Evolutionary conservation across 2,113 vertebrate genomes (phyloP).

Genomic region (Fulica atra): DNA sequence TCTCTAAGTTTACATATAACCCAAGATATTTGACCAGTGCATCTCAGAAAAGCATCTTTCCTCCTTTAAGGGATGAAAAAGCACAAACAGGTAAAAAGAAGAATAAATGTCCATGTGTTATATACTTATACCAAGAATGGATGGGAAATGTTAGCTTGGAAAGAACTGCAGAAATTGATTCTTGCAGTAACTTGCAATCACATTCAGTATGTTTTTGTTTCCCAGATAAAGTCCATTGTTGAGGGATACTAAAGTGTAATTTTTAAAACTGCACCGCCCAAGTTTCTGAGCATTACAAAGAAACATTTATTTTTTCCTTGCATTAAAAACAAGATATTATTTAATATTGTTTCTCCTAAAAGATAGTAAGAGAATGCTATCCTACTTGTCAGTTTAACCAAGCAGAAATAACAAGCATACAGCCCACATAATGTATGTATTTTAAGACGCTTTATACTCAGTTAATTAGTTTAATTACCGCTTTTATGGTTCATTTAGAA

Average conservation of each 20-base stretch:
- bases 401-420: slow-evolving; percentile 68
- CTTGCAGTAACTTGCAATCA: background rate
- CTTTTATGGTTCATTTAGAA: slow-evolving; percentile 79
- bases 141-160: background rate
- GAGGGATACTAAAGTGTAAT: slow-evolving; percentile 2
- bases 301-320: slow-evolving; percentile 26
- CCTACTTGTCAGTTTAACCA: slow-evolving; percentile 63
- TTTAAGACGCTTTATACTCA: slow-evolving; percentile 78
- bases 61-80: background rate
- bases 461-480: slow-evolving; percentile 85
- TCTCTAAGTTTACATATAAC: background rate
- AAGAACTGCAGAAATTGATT: background rate
- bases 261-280: slow-evolving; percentile 47
- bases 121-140: background rate
- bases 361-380: slow-evolving; percentile 26
- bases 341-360: slow-evolving; percentile 28
- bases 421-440: slow-evolving; percentile 63
- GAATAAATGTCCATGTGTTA: background rate
- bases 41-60: background rate
- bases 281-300: slow-evolving; percentile 40
- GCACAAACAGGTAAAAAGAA: background rate
- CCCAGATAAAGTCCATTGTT: background rate
- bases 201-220: background rate
- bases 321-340: background rate
- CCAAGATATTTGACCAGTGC: background rate